These are phyloP conservation scores for Gallinago jamesoni DNA, from an alignment of 2,113 vertebrate genomes.

Conservation along the genomic window DNA sequence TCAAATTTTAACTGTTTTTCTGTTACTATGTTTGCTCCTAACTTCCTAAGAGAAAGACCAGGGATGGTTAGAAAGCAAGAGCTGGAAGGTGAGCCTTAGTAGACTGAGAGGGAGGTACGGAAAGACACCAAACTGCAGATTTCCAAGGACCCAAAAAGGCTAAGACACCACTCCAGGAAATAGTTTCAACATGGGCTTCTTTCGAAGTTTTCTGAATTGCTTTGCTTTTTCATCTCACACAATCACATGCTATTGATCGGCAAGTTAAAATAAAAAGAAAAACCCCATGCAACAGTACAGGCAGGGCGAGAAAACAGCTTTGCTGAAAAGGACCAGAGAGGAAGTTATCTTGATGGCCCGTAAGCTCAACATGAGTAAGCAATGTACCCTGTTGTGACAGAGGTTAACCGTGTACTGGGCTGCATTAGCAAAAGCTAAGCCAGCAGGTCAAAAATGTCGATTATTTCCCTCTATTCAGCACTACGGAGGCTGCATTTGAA, in stretches of 20 bases:
- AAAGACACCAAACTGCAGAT: background rate
- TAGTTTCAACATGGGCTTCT: background rate
- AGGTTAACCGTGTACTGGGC: background rate
- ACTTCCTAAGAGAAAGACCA: background rate
- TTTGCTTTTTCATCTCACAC: background rate
- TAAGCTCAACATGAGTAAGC: background rate
- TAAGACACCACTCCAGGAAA: background rate
- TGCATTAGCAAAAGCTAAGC: conserved; percentile 22
- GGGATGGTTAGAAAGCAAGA: background rate
- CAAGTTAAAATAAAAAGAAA: background rate
- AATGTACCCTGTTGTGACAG: background rate
- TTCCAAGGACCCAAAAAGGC: background rate
- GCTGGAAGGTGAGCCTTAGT: background rate
- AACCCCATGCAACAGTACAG: background rate
- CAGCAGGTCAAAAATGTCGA: background rate
- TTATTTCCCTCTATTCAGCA: conserved; percentile 37
- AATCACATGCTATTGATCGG: background rate
- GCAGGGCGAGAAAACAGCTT: background rate
- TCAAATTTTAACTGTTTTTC: background rate
- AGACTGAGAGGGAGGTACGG: background rate
- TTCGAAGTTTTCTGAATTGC: background rate
- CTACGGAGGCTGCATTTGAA: background rate
- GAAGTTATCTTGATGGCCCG: background rate
- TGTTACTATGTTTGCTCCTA: background rate
- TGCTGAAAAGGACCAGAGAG: background rate